Conservation (phyloP, 2,888 invertebrate species). For the Harmothoe impar region DNA sequence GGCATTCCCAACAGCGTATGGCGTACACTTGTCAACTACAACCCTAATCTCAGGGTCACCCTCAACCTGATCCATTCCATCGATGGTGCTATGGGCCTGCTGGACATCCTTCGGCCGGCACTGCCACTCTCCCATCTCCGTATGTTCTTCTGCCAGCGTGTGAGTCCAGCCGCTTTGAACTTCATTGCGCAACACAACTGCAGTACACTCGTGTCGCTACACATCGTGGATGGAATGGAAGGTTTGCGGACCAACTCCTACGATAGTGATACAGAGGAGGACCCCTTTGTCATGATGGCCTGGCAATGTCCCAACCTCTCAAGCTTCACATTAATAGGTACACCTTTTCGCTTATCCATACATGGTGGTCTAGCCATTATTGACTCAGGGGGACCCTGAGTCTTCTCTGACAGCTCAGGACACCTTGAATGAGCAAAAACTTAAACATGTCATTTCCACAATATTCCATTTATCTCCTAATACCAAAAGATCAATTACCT, state of each 20-base stretch:
- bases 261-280: constrained; percentile 75
- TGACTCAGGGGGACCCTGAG: too few relatives aligned
- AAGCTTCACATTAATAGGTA: constrained; percentile 86
- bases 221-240: constrained; percentile 86
- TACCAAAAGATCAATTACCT: background rate
- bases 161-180: constrained; percentile 86
- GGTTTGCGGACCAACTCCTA: constrained; percentile 65
- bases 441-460: too few relatives aligned
- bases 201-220: constrained; percentile 85
- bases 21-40: constrained; percentile 85
- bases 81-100: constrained; percentile 86
- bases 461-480: background rate
- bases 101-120: constrained; percentile 87
- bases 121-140: constrained; percentile 90
- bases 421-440: too few relatives aligned
- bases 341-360: constrained; percentile 43
- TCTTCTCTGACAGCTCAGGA: too few relatives aligned
- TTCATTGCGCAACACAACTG: constrained; percentile 83
- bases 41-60: constrained; percentile 86
- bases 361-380: too few relatives aligned
- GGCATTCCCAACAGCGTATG: constrained; percentile 88
- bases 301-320: constrained; percentile 87
- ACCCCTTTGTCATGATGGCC: constrained; percentile 88
- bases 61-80: constrained; percentile 88
- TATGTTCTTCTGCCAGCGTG: constrained; percentile 89